A percentile compares a stretch with the other conserved stretches of the same genome.
These are phyloP conservation scores for Cisticola juncidis DNA, from an alignment of 2,113 vertebrate genomes.

Conservation along the genomic window DNA sequence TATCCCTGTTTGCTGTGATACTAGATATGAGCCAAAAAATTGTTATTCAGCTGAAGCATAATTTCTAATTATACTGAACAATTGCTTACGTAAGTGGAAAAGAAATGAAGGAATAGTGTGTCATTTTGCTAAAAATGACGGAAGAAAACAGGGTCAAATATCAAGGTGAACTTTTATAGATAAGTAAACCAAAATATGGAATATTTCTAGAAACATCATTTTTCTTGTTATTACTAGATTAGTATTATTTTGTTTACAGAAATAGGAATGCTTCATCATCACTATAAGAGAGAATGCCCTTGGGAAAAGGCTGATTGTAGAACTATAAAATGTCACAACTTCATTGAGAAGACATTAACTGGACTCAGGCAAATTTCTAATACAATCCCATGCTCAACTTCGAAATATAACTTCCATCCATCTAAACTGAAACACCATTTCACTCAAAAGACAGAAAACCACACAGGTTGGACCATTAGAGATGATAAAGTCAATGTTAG, in stretches of 20 bases:
- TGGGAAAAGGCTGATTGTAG: background rate
- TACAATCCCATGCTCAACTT: background rate
- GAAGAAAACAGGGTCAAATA: background rate
- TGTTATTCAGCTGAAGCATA: slow-evolving; percentile 1
- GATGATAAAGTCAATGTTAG: background rate
- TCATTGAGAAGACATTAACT: background rate
- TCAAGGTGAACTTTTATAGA: background rate
- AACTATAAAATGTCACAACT: background rate
- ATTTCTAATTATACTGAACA: background rate
- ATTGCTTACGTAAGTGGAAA: background rate
- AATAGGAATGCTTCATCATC: background rate
- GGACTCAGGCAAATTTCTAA: background rate
- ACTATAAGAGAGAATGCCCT: background rate
- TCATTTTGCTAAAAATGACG: background rate
- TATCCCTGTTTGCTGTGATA: background rate
- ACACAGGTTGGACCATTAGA: background rate
- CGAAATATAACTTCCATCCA: background rate
- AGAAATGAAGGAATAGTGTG: background rate
- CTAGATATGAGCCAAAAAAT: background rate
- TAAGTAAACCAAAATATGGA: background rate
- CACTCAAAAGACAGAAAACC: background rate
- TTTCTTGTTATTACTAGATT: background rate
- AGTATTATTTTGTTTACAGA: background rate
- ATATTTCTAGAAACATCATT: background rate
- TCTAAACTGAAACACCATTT: background rate